Evolutionary conservation across 2,888 invertebrate genomes (phyloP).

Genomic region (Pseudococcus jackbeardsleyi): DNA sequence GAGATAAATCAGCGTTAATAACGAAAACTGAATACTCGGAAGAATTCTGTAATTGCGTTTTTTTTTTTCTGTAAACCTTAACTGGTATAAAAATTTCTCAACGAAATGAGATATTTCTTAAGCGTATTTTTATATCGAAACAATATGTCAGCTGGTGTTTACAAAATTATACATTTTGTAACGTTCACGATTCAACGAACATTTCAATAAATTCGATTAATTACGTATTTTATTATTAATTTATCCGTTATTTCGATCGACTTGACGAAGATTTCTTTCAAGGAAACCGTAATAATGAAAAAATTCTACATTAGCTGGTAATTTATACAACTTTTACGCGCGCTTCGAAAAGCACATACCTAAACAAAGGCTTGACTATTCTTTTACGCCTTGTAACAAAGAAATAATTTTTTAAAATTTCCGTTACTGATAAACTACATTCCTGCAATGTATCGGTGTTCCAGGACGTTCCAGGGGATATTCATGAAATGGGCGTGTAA

Average conservation of each 20-base stretch:
- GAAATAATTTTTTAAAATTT: neutral
- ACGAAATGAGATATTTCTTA: neutral
- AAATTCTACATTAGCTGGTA: neutral
- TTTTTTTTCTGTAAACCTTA: neutral
- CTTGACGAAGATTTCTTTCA: conserved; percentile 8
- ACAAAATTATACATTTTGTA: conserved; percentile 34
- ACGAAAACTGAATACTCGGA: neutral
- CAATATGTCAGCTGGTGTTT: conserved; percentile 32
- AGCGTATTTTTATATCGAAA: neutral
- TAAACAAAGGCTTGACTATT: neutral
- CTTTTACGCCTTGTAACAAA: neutral
- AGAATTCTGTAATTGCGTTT: neutral
- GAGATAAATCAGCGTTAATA: conserved; percentile 28
- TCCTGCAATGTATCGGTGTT: too few species aligned
- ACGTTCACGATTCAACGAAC: conserved; percentile 30
- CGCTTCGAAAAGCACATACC: neutral
- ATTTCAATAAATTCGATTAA: conserved; percentile 49
- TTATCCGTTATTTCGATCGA: conserved; percentile 19
- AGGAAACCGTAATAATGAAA: neutral
- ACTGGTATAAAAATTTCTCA: neutral
- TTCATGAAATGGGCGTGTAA: conserved; percentile 51
- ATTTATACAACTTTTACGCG: neutral
- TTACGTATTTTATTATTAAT: conserved; percentile 51
- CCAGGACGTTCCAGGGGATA: neutral
- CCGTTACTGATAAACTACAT: neutral